Evolutionary conservation across 2,888 invertebrate genomes (phyloP).

Genomic region (Calameuta pallipes): DNA sequence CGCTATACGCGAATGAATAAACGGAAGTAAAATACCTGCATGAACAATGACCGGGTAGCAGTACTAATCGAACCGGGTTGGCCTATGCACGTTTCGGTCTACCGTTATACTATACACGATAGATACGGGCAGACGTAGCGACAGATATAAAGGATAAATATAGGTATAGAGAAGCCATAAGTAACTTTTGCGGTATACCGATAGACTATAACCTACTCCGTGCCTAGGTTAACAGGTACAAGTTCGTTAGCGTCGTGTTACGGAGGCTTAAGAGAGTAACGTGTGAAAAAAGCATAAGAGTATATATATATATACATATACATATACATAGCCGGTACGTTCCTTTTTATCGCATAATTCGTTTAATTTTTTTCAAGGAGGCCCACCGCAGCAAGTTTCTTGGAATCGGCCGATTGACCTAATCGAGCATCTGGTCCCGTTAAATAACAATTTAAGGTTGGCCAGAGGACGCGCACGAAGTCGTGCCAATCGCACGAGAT

Average conservation of each 20-base stretch:
- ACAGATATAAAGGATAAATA: neutral
- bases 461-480: neutral
- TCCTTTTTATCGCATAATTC: constrained; percentile 8
- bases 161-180: neutral
- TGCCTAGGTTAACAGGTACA: neutral
- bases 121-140: neutral
- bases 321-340: neutral
- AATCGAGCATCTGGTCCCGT: neutral
- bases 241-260: constrained; percentile 7
- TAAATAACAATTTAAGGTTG: neutral
- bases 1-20: neutral
- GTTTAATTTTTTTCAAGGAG: constrained; percentile 2
- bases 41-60: neutral
- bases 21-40: neutral
- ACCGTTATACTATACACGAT: neutral
- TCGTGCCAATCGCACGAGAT: neutral
- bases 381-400: neutral
- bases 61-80: neutral
- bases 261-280: neutral
- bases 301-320: neutral
- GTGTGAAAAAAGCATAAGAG: neutral
- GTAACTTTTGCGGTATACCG: neutral
- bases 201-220: neutral
- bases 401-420: neutral
- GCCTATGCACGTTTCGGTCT: constrained; percentile 1